A percentile compares a stretch with the other conserved stretches of the same genome.
phyloP scores from a whole-genome alignment of 2,888 invertebrate genomes.

The Coenonympha glycerion region DNA sequence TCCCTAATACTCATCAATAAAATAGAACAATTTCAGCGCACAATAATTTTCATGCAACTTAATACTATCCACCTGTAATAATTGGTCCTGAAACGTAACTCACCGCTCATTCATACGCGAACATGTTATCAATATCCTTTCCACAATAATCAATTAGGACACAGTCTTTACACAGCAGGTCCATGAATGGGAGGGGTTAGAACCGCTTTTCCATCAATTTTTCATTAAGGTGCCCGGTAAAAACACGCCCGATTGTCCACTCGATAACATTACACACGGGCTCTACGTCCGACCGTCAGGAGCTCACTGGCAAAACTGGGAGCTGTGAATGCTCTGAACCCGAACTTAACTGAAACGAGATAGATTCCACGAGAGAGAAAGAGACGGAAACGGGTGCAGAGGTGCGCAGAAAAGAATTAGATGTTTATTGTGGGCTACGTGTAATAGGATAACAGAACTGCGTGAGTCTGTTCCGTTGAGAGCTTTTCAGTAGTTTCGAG shows the following conservation, averaged over 20 bases:
- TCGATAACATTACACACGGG: constrained; percentile 19
- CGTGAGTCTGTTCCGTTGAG: constrained; percentile 36
- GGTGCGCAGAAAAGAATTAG: constrained; percentile 74
- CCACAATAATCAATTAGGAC: constrained; percentile 45
- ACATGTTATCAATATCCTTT: constrained; percentile 43
- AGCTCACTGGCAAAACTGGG: constrained; percentile 63
- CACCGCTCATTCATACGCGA: constrained; percentile 44
- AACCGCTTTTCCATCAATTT: constrained; percentile 53
- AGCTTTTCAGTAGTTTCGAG: constrained; percentile 54
- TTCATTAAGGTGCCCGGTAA: constrained; percentile 59
- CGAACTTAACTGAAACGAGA: constrained; percentile 42
- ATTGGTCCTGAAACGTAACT: constrained; percentile 47
- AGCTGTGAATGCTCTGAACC: constrained; percentile 49
- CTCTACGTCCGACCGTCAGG: constrained; percentile 44
- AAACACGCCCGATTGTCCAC: constrained; percentile 53
- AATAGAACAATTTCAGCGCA: neutral
- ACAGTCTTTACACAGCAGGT: constrained; percentile 38
- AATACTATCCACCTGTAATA: constrained; percentile 49
- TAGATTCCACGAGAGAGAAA: constrained; percentile 35
- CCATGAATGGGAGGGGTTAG: constrained; percentile 40
- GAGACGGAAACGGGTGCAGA: constrained; percentile 56
- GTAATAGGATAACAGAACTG: constrained; percentile 65
- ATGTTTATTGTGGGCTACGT: constrained; percentile 70
- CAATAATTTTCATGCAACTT: constrained; percentile 7
- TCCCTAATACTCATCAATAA: neutral